Conservation (phyloP, 2,797 vertebrate species). For the Cottoperca gobio region DNA sequence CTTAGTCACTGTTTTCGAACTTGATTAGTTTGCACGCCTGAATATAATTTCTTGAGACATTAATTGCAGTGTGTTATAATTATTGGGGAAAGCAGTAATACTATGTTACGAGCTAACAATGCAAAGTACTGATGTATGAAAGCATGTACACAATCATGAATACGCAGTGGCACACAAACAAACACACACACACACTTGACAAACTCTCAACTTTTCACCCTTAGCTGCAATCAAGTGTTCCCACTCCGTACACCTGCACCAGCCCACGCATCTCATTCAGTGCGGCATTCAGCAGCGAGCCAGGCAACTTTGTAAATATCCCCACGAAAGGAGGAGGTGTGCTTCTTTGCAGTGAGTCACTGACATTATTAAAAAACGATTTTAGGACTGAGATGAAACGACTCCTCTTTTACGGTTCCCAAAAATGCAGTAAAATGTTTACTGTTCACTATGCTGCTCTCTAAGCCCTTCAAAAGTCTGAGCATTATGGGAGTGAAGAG, state of each 20-base stretch:
- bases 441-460: slow-evolving; percentile 40
- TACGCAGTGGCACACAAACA: slow-evolving; percentile 10
- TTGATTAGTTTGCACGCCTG: too few species aligned
- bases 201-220: slow-evolving; percentile 53
- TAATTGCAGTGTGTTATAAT: slow-evolving; percentile 34
- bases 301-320: slow-evolving; percentile 60
- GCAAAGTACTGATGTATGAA: slow-evolving; percentile 5
- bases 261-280: slow-evolving; percentile 55
- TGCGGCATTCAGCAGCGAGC: slow-evolving; percentile 8
- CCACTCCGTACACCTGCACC: slow-evolving; percentile 45
- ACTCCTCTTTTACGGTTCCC: slow-evolving; percentile 40
- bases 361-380: slow-evolving; percentile 56
- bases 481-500: slow-evolving; percentile 27
- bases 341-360: slow-evolving; percentile 57
- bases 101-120: slow-evolving; percentile 2
- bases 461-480: slow-evolving; percentile 45
- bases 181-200: slow-evolving; percentile 31
- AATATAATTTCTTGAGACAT: slow-evolving; percentile 11
- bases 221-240: slow-evolving; percentile 61
- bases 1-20: too few species aligned
- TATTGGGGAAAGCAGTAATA: slow-evolving; percentile 1
- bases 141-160: slow-evolving; percentile 17
- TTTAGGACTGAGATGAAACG: slow-evolving; percentile 54
- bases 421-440: slow-evolving; percentile 65
- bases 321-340: slow-evolving; percentile 46